Conservation (phyloP, 1,140 invertebrate genomes). For the Macrobrachium rosenbergii region DNA sequence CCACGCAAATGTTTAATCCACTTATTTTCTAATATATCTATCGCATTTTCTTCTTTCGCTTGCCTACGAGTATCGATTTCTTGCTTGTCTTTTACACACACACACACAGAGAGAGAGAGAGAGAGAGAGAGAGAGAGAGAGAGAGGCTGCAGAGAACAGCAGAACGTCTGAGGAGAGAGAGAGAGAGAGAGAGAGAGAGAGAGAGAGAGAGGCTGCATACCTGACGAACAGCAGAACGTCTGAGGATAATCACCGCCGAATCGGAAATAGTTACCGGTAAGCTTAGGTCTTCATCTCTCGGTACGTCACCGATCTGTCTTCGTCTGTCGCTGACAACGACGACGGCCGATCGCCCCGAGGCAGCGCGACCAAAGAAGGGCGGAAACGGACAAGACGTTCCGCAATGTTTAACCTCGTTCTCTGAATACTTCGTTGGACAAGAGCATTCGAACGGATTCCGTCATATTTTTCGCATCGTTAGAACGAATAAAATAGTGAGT, state of each 20-base stretch:
- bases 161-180: too few relatives aligned
- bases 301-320: slow-evolving; percentile 47
- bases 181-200: neutral
- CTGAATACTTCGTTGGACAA: too few relatives aligned
- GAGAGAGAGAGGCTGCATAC: neutral
- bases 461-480: too few relatives aligned
- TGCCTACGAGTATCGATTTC: too few relatives aligned
- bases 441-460: too few relatives aligned
- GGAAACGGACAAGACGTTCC: neutral
- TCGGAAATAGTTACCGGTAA: slow-evolving; percentile 47
- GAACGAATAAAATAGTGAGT: too few relatives aligned
- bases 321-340: slow-evolving; percentile 40
- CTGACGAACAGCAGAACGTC: neutral
- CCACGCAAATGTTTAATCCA: too few relatives aligned
- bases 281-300: slow-evolving; percentile 30
- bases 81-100: neutral
- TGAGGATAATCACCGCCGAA: slow-evolving; percentile 37
- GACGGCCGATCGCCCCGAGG: neutral
- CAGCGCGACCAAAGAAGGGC: neutral
- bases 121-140: slow-evolving; percentile 19
- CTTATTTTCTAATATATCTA: too few relatives aligned
- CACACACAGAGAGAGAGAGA: slow-evolving; percentile 21
- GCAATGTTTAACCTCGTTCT: too few relatives aligned
- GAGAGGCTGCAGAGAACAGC: too few relatives aligned
- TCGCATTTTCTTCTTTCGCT: too few relatives aligned